These are phyloP conservation scores for Agrochola lychnidis DNA, from an alignment of 2,888 invertebrate genomes.

Conservation along the genomic window DNA sequence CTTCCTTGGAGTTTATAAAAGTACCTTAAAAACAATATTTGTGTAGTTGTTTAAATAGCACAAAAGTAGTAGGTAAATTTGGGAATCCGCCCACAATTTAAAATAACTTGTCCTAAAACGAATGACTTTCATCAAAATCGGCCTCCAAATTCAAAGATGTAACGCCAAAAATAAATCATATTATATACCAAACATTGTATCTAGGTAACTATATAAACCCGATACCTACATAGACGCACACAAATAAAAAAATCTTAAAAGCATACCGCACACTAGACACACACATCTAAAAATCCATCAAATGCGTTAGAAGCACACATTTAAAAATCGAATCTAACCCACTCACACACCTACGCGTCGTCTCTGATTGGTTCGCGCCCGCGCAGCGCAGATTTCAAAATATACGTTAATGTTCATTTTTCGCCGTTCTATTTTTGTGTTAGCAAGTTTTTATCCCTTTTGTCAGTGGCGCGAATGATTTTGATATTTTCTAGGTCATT, in stretches of 20 bases:
- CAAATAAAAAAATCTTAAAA: constrained; percentile 53
- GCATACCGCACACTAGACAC: constrained; percentile 52
- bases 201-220: constrained; percentile 35
- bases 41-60: background rate
- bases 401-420: constrained; percentile 85
- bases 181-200: constrained; percentile 45
- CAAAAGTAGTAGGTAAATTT: background rate
- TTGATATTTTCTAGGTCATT: constrained; percentile 82
- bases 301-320: constrained; percentile 66
- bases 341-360: constrained; percentile 71
- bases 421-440: constrained; percentile 88
- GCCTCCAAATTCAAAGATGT: constrained; percentile 57
- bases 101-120: constrained; percentile 8
- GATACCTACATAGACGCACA: constrained; percentile 51
- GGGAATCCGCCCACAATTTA: background rate
- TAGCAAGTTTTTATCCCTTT: constrained; percentile 85
- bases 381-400: constrained; percentile 74
- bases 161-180: constrained; percentile 52
- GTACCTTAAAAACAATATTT: background rate
- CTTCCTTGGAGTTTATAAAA: background rate
- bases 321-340: constrained; percentile 66
- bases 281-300: constrained; percentile 54
- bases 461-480: constrained; percentile 59
- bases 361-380: constrained; percentile 76
- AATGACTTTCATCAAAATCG: constrained; percentile 52